Evolutionary conservation across 2,113 vertebrate genomes (phyloP), one percentile per base, ranked within the genome.

Genomic region (Macrotis lagotis): DNA sequence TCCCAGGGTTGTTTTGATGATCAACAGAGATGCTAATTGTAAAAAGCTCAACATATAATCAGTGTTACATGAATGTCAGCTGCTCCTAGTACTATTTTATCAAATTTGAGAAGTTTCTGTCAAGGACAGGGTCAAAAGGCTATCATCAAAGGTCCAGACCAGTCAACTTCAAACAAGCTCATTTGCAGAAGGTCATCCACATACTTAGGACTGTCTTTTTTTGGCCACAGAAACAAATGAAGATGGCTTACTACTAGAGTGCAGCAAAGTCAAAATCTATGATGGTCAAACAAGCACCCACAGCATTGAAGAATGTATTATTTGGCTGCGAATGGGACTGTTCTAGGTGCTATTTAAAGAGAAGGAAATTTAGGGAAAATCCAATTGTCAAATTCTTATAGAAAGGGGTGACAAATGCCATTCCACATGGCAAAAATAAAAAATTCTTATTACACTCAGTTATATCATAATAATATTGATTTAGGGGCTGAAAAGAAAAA

Each of bases 321-420:
- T 1, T 16, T 44, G 83, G 49, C 51, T 14, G 6, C 11, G 19
- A 3, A 0, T 0, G 12, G 74, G 37, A 22, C 52, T 83, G 16
- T 94, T 48, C 31, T 52, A 22, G 37, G 90, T 12, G 37, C 14
- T 74, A 66, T 44, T 74, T n/a, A 8, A 74, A 74, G 16, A 44
- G 37, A 74, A 74, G 37, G 66, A 74, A 52, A 9, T 24, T 12
- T 89, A 92, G 55, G 51, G 50, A 51, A 89, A 95, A 55, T 88
- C 47, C 48, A 47, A 0, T 50, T 4, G 91, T 92, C n/a, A 74
- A 1, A 22, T 74, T 37, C n/a, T 74, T 74, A n/a, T 7, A 44
- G 53, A 14, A 51, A 9, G 2, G 2, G 22, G 88, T 16, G 91
- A n/a, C 9, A 37, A 49, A 2, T 50, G 53, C n/a, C 52, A 44